Conservation (phyloP, 2,888 invertebrate genomes). For the Xestia ashworthii region DNA sequence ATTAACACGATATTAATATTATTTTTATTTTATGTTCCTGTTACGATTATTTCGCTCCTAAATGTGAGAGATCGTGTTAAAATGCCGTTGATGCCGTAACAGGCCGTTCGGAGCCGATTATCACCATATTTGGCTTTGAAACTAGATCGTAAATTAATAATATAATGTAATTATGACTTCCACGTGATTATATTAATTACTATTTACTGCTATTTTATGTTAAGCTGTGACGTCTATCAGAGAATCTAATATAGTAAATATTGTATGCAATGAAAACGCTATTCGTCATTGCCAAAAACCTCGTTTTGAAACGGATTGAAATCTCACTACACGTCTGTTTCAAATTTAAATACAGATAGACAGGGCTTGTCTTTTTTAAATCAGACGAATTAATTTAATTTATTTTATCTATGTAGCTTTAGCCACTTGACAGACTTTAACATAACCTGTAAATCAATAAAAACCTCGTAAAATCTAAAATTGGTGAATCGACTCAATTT, state of each 20-base stretch:
- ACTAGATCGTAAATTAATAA: constrained; percentile 34
- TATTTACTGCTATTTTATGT: constrained; percentile 30
- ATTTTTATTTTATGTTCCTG: constrained; percentile 55
- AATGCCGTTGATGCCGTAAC: constrained; percentile 39
- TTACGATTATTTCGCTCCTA: constrained; percentile 40
- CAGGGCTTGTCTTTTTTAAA: not conserved
- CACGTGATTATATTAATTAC: constrained; percentile 30
- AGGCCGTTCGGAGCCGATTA: constrained; percentile 33
- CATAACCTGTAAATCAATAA: constrained; percentile 36
- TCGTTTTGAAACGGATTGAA: not conserved
- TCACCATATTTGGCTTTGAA: constrained; percentile 28
- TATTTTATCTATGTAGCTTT: not conserved
- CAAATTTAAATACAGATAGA: constrained; percentile 9
- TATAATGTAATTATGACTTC: constrained; percentile 37
- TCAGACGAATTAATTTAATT: constrained; percentile 12
- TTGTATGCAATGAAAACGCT: not conserved
- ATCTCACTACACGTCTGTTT: not conserved
- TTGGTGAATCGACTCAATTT: constrained; percentile 1
- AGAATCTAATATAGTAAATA: constrained; percentile 3
- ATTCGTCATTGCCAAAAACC: not conserved
- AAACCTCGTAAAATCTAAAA: constrained; percentile 35
- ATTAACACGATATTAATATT: constrained; percentile 60
- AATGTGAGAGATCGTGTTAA: constrained; percentile 41
- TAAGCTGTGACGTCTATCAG: constrained; percentile 9
- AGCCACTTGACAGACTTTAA: not conserved